Conservation (phyloP, 1,140 invertebrate species). For the Parapsyche elsis region DNA sequence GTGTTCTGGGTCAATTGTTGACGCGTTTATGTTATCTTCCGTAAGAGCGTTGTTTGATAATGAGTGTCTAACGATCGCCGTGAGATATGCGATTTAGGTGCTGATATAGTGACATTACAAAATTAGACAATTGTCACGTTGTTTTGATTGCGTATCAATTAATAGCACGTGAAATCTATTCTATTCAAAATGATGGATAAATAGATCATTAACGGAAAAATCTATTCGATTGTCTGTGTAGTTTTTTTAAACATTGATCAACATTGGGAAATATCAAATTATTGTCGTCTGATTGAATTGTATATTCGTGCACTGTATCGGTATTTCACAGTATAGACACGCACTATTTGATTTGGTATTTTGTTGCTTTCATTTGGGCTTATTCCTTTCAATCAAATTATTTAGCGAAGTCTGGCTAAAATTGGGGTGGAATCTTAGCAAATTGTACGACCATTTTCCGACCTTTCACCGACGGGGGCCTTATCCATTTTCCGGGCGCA, state of each 20-base stretch:
- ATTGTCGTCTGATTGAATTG: too few species aligned
- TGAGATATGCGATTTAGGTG: neutral
- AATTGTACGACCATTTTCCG: constrained; percentile 16
- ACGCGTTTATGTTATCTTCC: neutral
- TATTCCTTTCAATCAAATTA: constrained; percentile 15
- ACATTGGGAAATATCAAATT: too few species aligned
- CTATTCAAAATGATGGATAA: constrained; percentile 7
- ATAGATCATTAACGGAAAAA: neutral
- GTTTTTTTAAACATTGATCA: too few species aligned
- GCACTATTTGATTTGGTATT: too few species aligned
- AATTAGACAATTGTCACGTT: too few species aligned
- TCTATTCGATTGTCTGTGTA: neutral
- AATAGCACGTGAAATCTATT: constrained; percentile 17
- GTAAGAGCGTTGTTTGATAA: neutral
- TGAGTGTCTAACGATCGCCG: neutral
- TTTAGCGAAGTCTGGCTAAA: neutral
- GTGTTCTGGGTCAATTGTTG: neutral
- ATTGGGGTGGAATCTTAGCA: neutral
- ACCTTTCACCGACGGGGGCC: constrained; percentile 3
- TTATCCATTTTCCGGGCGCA: constrained; percentile 33
- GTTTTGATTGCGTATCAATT: too few species aligned
- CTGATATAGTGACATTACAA: neutral
- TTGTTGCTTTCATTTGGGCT: too few species aligned
- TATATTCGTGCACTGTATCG: too few species aligned
- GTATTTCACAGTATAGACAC: too few species aligned